Base-by-base conservation (phyloP, 2,888 invertebrate species). In the Busseola fusca region DNA sequence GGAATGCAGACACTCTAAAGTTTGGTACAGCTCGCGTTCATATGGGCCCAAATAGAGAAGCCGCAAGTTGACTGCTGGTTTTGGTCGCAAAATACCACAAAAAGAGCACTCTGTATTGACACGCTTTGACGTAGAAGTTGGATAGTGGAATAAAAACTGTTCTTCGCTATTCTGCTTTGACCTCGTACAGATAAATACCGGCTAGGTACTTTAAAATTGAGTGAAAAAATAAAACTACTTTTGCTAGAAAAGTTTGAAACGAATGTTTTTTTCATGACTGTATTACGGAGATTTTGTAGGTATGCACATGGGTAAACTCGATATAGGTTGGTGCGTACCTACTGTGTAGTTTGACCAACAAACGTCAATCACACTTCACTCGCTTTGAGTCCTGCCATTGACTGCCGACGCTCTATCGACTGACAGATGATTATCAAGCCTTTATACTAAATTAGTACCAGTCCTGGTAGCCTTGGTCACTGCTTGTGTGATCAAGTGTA, bases 101-200 rank as follows among this genome's bases (percentile, higher is more conserved):
- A 84, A 83, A 79, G 72, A 77, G 52, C 71, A 40, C 14, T 58
- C 73, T 70, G 62, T 77, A 82, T 78, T 80, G 82, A 82, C 75
- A 76, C 78, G 76, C 83, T 83, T 83, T 82, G 82, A 83, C 69
- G 72, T 58, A 60, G 59, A 77, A 77, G 74, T 80, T 77, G 66
- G 72, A 67, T 67, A 34, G 75, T 64, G 60, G 78, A 74, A 80
- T 80, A 82, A 82, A 82, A 82, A 76, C 74, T 67, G 68, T 65
- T 59, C 66, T 72, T 64, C 56, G 34, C 42, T 74, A 63, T 78
- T 74, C 71, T 71, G 63, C 54, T 63, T 40, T 69, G 64, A 57
- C 64, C 67, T 65, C 63, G 59, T 72, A 63, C 63, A 67, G 69
- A 42, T 62, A 67, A 78, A 72, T 67, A 64, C 50, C n/a, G 16